Evolutionary conservation across 2,797 vertebrate species (phyloP).

Genomic region (Margarornis squamiger): DNA sequence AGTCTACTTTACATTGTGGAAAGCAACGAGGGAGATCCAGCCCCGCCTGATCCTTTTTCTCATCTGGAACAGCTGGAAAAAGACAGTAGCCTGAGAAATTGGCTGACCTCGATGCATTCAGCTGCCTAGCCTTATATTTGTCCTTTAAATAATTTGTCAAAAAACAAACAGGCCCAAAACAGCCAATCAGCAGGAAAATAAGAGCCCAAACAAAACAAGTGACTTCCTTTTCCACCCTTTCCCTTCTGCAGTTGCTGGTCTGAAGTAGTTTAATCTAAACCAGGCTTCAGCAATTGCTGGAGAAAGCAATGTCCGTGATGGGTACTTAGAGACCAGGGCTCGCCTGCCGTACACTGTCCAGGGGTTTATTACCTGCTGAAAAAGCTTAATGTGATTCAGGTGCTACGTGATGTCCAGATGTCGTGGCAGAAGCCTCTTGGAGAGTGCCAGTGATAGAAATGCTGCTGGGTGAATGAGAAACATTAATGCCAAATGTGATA

Average conservation of each 20-base stretch:
- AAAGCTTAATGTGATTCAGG: slow-evolving; percentile 59
- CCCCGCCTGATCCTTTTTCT: neutral
- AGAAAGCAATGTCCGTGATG: slow-evolving; percentile 36
- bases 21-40: neutral
- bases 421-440: slow-evolving; percentile 15
- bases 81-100: slow-evolving; percentile 51
- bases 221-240: slow-evolving; percentile 33
- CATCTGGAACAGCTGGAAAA: slow-evolving; percentile 31
- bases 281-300: slow-evolving; percentile 52
- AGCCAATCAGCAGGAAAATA: slow-evolving; percentile 5
- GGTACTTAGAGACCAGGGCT: slow-evolving; percentile 41
- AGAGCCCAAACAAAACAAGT: slow-evolving; percentile 18
- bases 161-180: slow-evolving; percentile 24
- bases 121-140: slow-evolving; percentile 21
- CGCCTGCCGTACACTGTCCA: neutral
- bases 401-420: slow-evolving; percentile 54
- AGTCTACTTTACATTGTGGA: neutral
- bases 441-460: slow-evolving; percentile 40
- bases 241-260: slow-evolving; percentile 22
- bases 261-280: slow-evolving; percentile 65
- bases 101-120: slow-evolving; percentile 30
- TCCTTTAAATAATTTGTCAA: slow-evolving; percentile 27
- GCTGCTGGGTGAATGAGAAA: neutral
- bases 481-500: neutral
- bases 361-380: slow-evolving; percentile 66